Evolutionary conservation across 1,140 invertebrate species (phyloP), one percentile per base, ranked within the genome.

Genomic region (Drosophila chauvacae): DNA sequence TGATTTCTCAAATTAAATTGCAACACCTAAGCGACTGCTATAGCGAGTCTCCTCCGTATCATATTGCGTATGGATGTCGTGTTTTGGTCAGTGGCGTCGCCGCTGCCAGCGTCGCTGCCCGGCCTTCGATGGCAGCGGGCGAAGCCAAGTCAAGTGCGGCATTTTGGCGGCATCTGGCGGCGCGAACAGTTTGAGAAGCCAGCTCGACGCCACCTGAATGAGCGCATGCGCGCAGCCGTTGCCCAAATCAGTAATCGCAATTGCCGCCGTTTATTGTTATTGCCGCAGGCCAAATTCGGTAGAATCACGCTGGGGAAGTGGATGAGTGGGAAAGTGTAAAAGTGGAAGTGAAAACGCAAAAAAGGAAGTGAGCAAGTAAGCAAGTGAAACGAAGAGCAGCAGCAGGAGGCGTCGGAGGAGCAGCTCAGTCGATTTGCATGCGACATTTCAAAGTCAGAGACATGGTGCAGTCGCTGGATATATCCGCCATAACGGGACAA

Each of bases 401-500:
- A 63, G 57, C 18, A 41, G 57, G 13, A 37, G 70, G n/a, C 33
- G 28, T 4, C 14, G 33, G 28, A 37, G 13, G 35, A 50, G 20
- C 9, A 5, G 30, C 35, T 60, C 42, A 37, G 23, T 30, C 59
- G 47, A 58, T 84, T 77, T 84, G 85, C 81, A 90, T 84, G 81
- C 80, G 85, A 87, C 84, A 87, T 84, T 87, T 87, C 85, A 90
- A 88, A 88, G 80, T 88, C 85, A 86, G 71, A 90, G 73, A 70
- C 77, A 88, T 92, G 88, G 91, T 92, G 65, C 88, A 92, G 76
- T 83, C 91, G 51, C 66, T 92, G 74, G 91, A 92, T 76, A 92
- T 92, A 76, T 81, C 91, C 56, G 78, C 88, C 69, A 92, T 92
- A 81, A 76, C 86, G 55, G 91, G 87, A 73, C 81, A 85, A 48